Evolutionary conservation across 2,888 invertebrate genomes (phyloP).

Genomic region (Ischnura elegans): DNA sequence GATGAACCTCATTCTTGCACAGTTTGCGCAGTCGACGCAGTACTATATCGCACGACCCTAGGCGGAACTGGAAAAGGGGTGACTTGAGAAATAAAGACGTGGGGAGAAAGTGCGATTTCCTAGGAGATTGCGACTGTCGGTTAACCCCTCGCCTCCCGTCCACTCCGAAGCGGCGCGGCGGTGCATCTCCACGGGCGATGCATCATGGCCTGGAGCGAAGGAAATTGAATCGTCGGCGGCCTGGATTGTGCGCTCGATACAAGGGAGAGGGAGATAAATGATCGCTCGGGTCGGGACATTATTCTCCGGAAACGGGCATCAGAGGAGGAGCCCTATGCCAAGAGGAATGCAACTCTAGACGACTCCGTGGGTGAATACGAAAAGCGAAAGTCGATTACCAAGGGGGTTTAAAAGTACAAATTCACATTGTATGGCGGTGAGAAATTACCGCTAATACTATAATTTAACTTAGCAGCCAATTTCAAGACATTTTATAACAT

Average conservation of each 20-base stretch:
- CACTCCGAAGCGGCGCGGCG: not conserved
- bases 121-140: not conserved
- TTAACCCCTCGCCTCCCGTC: not conserved
- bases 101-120: not conserved
- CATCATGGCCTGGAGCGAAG: not conserved
- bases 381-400: not conserved
- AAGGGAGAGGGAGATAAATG: not conserved
- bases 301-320: not conserved
- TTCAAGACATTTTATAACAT: no score
- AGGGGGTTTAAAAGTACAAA: not conserved
- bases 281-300: not conserved
- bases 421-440: not conserved
- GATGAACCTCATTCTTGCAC: no score
- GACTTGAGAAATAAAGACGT: not conserved
- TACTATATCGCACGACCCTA: no score
- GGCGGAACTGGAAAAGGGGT: no score
- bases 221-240: not conserved
- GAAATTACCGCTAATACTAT: not conserved
- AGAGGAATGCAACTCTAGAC: not conserved
- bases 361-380: not conserved
- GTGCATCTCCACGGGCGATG: not conserved
- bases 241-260: not conserved
- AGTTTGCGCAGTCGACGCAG: no score
- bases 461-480: no score
- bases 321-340: not conserved